phyloP scores from a whole-genome alignment of 2,797 vertebrate species.

The Sebastes paucispinis region DNA sequence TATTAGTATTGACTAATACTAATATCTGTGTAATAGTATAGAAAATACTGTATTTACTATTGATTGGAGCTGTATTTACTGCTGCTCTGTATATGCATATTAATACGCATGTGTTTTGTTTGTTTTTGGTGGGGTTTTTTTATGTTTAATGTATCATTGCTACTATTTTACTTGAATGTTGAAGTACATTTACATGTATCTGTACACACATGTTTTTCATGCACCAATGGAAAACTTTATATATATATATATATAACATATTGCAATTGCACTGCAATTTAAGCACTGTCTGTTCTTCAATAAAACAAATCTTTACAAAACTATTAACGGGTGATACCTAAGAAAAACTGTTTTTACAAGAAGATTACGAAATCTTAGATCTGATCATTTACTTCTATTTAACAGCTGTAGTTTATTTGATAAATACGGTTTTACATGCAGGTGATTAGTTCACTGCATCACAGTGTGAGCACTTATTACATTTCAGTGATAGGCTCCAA shows the following conservation, averaged over 20 bases:
- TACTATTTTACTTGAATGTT: too few relatives aligned
- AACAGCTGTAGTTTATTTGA: neutral
- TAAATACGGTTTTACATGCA: neutral
- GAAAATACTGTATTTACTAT: neutral
- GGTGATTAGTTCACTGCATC: neutral
- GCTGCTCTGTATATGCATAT: too few relatives aligned
- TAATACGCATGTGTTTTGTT: too few relatives aligned
- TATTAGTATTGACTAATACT: neutral
- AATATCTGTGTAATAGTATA: neutral
- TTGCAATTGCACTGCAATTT: too few relatives aligned
- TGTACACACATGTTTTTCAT: too few relatives aligned
- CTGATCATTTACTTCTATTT: neutral
- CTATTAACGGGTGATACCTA: neutral
- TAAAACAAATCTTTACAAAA: too few relatives aligned
- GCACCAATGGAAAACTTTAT: too few relatives aligned
- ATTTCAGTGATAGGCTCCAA: neutral
- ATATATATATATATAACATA: too few relatives aligned
- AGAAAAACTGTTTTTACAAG: neutral
- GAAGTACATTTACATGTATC: too few relatives aligned
- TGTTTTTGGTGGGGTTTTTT: too few relatives aligned
- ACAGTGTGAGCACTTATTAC: neutral
- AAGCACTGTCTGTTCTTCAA: too few relatives aligned
- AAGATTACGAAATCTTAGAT: neutral
- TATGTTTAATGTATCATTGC: too few relatives aligned
- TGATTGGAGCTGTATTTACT: neutral